These are phyloP conservation scores for Ashinkailepas kermadecensis DNA, from an alignment of 2,888 invertebrate genomes.

Conservation along the genomic window DNA sequence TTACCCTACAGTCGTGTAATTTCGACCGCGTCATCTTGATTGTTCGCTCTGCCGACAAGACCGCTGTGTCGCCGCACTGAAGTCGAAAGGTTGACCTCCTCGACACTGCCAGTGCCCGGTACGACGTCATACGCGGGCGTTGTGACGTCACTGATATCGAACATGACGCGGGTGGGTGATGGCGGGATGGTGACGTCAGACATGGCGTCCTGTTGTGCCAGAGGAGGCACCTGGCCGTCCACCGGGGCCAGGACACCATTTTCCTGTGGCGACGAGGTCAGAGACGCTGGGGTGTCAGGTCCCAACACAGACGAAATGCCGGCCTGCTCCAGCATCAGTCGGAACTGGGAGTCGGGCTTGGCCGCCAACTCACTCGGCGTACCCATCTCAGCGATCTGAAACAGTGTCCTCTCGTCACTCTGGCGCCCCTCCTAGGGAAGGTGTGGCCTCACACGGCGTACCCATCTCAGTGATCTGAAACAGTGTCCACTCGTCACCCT, in stretches of 20 bases:
- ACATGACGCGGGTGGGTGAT: neutral
- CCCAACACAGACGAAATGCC: neutral
- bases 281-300: conserved; percentile 27
- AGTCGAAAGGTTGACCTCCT: no score
- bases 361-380: conserved; percentile 28
- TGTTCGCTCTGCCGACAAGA: no score
- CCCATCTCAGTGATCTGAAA: neutral
- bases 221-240: neutral
- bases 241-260: conserved; percentile 24
- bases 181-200: neutral
- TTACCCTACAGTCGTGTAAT: no score
- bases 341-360: conserved; percentile 29
- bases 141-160: neutral
- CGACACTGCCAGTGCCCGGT: no score
- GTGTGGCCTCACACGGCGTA: neutral
- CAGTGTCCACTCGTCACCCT: neutral
- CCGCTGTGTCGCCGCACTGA: no score
- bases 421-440: neutral
- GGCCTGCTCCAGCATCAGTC: conserved; percentile 30
- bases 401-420: neutral
- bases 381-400: conserved; percentile 32
- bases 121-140: neutral
- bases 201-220: neutral
- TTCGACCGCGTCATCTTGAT: no score
- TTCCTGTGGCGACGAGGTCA: no score